Evolutionary conservation across 2,113 vertebrate species (phyloP), one percentile per base, ranked within the genome.

Genomic region (Chaenocephalus aceratus): DNA sequence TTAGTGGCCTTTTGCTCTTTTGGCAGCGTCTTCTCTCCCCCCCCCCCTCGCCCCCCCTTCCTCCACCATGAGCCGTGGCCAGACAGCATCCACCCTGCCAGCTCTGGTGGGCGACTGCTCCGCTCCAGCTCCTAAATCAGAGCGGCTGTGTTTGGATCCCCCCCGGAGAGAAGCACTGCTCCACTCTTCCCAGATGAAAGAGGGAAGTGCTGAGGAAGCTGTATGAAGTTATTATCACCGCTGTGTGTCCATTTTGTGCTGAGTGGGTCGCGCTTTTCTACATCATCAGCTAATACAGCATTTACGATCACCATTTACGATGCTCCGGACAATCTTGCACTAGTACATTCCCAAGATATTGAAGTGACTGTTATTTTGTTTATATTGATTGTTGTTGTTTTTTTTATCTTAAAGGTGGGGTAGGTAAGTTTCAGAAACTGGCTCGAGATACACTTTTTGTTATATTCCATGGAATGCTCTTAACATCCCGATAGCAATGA

Each of bases 41-140:
- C 64, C 48, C 61, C 46, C 21, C 16, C 65, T 21, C 21, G 21
- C 21, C 21, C 1, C 21, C 21, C 21, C 21, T 21, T 21, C 21
- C 21, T 21, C 21, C 46, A 45, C 51, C 62, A 26, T 65, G 77
- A 84, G 21, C 81, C 77, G 58, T 15, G 15, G 77, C 88, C 88
- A 88, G 79, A 86, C 86, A 88, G 83, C 80, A 78, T 34, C 36
- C 65, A 54, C 65, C 58, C 75, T 85, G 89, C 87, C 90, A 91
- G 78, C 76, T 69, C 75, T 72, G 77, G 88, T 87, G 84, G 80
- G 80, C 71, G 68, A 83, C 84, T 80, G 73, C 75, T 89, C 83
- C 0, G 75, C 77, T 92, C 75, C 86, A 91, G 90, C 87, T 87
- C 58, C 80, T 88, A 86, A 93, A 91, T 88, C 91, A 89, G 82